Evolutionary conservation across 23 tunicate species (phyloP), one percentile per base, ranked within the genome.

Genomic region (Trididemnum miniatum): DNA sequence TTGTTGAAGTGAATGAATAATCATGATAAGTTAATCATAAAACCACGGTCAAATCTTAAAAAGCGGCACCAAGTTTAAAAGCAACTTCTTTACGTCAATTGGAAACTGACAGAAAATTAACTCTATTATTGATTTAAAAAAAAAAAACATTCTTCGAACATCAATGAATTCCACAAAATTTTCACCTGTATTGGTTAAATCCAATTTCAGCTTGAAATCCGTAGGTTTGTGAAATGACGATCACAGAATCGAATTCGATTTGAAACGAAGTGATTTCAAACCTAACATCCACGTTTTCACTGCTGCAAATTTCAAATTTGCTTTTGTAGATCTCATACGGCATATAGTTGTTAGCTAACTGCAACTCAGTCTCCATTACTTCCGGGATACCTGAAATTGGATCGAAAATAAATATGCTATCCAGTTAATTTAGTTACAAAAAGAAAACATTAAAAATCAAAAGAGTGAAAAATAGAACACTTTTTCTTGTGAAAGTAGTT

Each of bases 281-380:
- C 31, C 35, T 25, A n/a, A 77, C 82, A 25, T 29, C 35, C 9
- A 30, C 67, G 24, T 52, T 31, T 1, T 52, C 82, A 18, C 12
- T 3, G 35, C 31, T 9, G 29, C 82, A 77, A 15, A 31, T 52
- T 29, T 34, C 20, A 2, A 24, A 3, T 12, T 15, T 2, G 37
- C 40, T 27, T 2, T 2, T 32, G 31, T 27, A 51, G 28, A 57
- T 26, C 37, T 52, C 39, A 3, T 51, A 15, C 35, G 82, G 82
- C n/a, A 77, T 7, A 32, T 77, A 77, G 25, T 77, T 77, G 82
- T 77, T 77, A 3, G 39, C 40, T 20, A 77, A 2, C 67, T 12
- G 82, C 23, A 77, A 18, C 20, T 77, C 82, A 2, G 3, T 30
- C 35, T 77, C 67, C 82, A 52, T 77, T 52, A 30, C 39, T 2